Evolutionary conservation across 1,140 invertebrate species (phyloP).

Genomic region (Chrysopa pallens): DNA sequence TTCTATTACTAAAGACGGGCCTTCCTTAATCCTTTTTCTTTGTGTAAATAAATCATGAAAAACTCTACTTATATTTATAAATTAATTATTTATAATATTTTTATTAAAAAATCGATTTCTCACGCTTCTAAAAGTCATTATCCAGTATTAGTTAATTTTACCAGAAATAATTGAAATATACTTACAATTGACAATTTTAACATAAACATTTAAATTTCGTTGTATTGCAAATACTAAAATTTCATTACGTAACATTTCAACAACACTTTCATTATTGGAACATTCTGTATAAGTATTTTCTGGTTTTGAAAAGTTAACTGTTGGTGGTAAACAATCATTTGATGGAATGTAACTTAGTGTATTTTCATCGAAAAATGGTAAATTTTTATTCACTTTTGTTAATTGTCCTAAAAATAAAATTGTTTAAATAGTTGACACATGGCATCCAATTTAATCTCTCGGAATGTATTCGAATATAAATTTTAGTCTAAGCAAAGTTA

Average conservation of each 20-base stretch:
- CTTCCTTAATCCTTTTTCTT: too few relatives aligned
- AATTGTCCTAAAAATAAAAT: constrained; percentile 4
- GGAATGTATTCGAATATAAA: too few relatives aligned
- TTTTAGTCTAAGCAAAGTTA: too few relatives aligned
- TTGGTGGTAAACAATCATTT: constrained; percentile 32
- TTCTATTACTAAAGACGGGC: too few relatives aligned
- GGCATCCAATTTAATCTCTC: too few relatives aligned
- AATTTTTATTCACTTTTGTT: constrained; percentile 19
- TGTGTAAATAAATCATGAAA: too few relatives aligned
- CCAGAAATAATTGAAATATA: constrained; percentile 10
- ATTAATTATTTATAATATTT: too few relatives aligned
- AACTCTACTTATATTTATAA: too few relatives aligned
- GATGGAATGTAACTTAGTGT: constrained; percentile 38
- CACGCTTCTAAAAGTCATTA: too few relatives aligned
- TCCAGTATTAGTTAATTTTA: too few relatives aligned
- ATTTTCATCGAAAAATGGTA: constrained; percentile 26
- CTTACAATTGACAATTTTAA: constrained; percentile 63
- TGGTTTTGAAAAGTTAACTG: constrained; percentile 19
- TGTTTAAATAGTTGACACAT: too few relatives aligned
- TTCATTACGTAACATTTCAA: constrained; percentile 34
- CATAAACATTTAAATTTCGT: constrained; percentile 56
- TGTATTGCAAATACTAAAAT: constrained; percentile 62
- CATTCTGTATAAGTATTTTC: constrained; percentile 38
- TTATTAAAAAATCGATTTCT: too few relatives aligned
- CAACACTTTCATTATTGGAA: constrained; percentile 26